phyloP scores from a whole-genome alignment of 2,797 vertebrate genomes.

The Pygocentrus nattereri region DNA sequence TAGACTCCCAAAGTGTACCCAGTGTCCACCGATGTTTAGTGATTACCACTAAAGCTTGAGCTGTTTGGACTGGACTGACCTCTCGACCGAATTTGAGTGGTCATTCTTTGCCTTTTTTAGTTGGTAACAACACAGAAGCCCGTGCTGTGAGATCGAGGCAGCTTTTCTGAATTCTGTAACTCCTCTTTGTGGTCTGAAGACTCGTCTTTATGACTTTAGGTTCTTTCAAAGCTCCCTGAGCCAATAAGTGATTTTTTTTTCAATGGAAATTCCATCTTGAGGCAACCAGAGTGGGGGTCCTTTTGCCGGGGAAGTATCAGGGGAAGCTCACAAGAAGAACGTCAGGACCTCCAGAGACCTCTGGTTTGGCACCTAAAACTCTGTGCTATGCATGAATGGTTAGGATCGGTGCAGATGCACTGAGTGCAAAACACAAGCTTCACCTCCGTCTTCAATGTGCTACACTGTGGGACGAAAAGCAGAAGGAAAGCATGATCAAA shows the following conservation, averaged over 20 bases:
- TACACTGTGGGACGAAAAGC: slow-evolving; percentile 96
- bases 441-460: slow-evolving; percentile 89
- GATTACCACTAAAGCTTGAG: not conserved
- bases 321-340: slow-evolving; percentile 74
- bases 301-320: slow-evolving; percentile 70
- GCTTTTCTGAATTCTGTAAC: slow-evolving; percentile 50
- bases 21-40: not conserved
- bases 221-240: slow-evolving; percentile 84
- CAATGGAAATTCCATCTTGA: slow-evolving; percentile 63
- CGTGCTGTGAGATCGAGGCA: not conserved
- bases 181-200: slow-evolving; percentile 72
- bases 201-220: slow-evolving; percentile 78
- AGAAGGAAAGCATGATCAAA: slow-evolving; percentile 75
- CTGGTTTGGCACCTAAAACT: slow-evolving; percentile 88
- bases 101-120: not conserved
- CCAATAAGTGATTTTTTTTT: slow-evolving; percentile 36
- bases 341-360: slow-evolving; percentile 75
- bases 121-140: too few species aligned
- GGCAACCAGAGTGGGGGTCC: slow-evolving; percentile 82
- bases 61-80: not conserved
- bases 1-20: too few species aligned
- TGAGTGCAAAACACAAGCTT: slow-evolving; percentile 89
- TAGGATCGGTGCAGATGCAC: slow-evolving; percentile 75
- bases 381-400: slow-evolving; percentile 87
- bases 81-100: not conserved